Percentiles rank a stretch among this genome's conserved stretches.
These are phyloP conservation scores for Bothrops jararaca DNA, from an alignment of 2,113 vertebrate species.

Conservation along the genomic window DNA sequence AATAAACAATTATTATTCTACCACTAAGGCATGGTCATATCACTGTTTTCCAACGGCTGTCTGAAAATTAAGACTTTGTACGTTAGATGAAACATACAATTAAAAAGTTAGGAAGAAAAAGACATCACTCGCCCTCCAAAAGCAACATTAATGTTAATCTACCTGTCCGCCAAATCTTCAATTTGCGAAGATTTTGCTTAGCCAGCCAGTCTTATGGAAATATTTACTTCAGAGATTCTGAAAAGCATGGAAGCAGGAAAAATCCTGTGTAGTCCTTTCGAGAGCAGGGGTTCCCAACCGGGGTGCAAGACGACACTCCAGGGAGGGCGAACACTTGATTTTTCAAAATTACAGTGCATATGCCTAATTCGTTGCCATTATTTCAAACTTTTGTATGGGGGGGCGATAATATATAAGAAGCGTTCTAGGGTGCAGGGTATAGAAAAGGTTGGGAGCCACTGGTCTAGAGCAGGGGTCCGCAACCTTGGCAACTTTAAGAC, in stretches of 20 bases:
- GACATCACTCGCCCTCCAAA: neutral
- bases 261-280: neutral
- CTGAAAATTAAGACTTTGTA: neutral
- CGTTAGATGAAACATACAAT: neutral
- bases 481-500: too few species aligned
- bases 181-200: neutral
- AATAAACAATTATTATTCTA: neutral
- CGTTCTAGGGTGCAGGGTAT: too few species aligned
- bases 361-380: too few species aligned
- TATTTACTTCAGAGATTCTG: neutral
- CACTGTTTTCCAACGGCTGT: neutral
- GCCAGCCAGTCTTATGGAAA: neutral
- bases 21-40: neutral
- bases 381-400: too few species aligned
- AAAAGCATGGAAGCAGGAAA: neutral
- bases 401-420: too few species aligned
- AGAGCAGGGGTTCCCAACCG: neutral
- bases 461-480: too few species aligned
- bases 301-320: too few species aligned
- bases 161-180: conserved; percentile 6
- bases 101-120: neutral
- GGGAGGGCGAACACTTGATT: too few species aligned
- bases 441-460: neutral
- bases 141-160: neutral
- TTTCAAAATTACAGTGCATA: too few species aligned